Evolutionary conservation across 2,888 invertebrate species (phyloP).

Genomic region (Ernsta delagoae): DNA sequence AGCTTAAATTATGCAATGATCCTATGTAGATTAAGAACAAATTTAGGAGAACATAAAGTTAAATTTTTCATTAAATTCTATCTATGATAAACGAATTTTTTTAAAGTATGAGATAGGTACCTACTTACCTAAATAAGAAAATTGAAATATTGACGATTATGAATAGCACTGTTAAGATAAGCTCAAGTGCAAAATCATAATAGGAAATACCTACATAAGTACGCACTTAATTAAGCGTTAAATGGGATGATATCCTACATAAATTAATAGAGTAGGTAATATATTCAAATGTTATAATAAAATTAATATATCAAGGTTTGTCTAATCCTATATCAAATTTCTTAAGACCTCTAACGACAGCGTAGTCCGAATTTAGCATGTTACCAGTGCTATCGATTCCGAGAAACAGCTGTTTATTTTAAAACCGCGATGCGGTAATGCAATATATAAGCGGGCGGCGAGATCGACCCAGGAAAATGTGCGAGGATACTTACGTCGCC

Average conservation of each 20-base stretch:
- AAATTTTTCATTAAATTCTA: background rate
- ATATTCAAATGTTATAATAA: background rate
- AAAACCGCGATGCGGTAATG: constrained; percentile 71
- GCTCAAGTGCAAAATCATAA: background rate
- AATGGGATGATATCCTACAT: background rate
- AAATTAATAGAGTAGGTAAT: background rate
- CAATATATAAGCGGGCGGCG: constrained; percentile 51
- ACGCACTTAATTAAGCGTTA: background rate
- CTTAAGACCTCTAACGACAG: constrained; percentile 55
- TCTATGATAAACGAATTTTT: too few relatives aligned
- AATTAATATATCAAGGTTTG: background rate
- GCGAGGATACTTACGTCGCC: constrained; percentile 70
- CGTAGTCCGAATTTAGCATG: constrained; percentile 74
- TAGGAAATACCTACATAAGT: too few relatives aligned
- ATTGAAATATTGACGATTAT: background rate
- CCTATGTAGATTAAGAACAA: constrained; percentile 49
- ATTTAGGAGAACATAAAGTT: background rate
- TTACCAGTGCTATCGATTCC: constrained; percentile 70
- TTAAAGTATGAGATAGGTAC: too few relatives aligned
- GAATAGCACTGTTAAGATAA: background rate
- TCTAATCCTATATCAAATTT: constrained; percentile 57
- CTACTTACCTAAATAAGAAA: too few relatives aligned
- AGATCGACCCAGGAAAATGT: constrained; percentile 43
- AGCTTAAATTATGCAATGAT: constrained; percentile 77
- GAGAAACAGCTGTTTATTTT: constrained; percentile 80